Evolutionary conservation across 2,888 invertebrate species (phyloP).

Genomic region (Agrilus biguttatus): DNA sequence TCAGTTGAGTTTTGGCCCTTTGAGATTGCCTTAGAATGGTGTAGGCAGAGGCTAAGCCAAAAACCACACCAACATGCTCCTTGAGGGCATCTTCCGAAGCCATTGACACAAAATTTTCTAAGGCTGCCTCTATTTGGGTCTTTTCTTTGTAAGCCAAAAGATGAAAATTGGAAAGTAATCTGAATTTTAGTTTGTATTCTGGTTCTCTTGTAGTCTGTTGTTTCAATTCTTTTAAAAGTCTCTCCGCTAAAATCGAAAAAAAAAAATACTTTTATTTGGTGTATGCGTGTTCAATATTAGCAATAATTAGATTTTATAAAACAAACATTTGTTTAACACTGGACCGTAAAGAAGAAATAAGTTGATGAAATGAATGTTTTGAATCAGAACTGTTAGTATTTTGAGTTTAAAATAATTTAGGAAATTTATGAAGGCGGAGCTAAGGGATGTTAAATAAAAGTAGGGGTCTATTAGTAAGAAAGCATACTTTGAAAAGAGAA

Average conservation of each 20-base stretch:
- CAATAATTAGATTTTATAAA: too few species aligned
- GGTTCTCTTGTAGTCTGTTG: conserved; percentile 41
- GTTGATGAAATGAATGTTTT: too few species aligned
- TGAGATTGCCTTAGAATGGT: conserved; percentile 82
- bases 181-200: conserved; percentile 52
- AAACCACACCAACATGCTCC: conserved; percentile 72
- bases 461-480: too few species aligned
- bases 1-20: conserved; percentile 83
- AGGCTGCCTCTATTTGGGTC: conserved; percentile 64
- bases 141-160: conserved; percentile 76
- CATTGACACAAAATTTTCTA: conserved; percentile 58
- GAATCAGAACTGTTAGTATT: too few species aligned
- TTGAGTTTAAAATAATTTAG: too few species aligned
- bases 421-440: too few species aligned
- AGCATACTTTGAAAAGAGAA: too few species aligned
- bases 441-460: too few species aligned
- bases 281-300: too few species aligned
- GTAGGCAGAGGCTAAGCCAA: conserved; percentile 58
- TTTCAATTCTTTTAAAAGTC: conserved; percentile 58
- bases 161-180: conserved; percentile 66
- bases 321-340: too few species aligned
- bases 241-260: conserved; percentile 34
- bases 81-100: conserved; percentile 57
- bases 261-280: not conserved
- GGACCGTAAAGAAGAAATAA: too few species aligned